Percentiles rank a stretch among this genome's conserved stretches.
phyloP scores from a whole-genome alignment of 2,797 vertebrate species.

The Poeciliopsis turneri region DNA sequence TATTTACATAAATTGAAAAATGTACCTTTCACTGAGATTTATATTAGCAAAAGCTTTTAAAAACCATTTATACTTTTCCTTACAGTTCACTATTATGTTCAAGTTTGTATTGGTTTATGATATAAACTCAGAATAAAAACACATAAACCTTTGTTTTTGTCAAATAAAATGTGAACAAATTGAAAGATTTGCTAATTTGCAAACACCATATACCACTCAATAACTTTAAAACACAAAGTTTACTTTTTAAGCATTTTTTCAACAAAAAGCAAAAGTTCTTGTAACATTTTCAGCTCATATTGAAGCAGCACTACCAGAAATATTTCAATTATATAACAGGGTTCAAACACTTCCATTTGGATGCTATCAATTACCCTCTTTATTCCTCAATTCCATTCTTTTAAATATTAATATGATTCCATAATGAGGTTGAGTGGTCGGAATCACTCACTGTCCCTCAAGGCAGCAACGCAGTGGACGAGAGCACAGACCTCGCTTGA shows the following conservation, averaged over 20 bases:
- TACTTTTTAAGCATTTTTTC: background rate
- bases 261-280: constrained; percentile 12
- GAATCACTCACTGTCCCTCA: constrained; percentile 84
- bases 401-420: constrained; percentile 86
- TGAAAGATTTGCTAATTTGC: background rate
- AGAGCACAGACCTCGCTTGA: constrained; percentile 74
- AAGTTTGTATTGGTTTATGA: background rate
- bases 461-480: constrained; percentile 78
- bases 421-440: constrained; percentile 85
- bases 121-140: background rate
- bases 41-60: background rate
- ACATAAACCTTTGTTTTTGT: background rate
- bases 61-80: background rate
- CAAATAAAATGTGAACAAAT: background rate
- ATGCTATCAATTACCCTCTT: constrained; percentile 83
- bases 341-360: constrained; percentile 80
- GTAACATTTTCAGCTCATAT: constrained; percentile 51
- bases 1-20: background rate
- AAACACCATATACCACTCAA: background rate
- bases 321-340: constrained; percentile 71
- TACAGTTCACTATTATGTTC: background rate
- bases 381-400: constrained; percentile 81
- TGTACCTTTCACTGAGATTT: background rate
- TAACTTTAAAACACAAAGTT: background rate
- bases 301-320: constrained; percentile 62